These are phyloP conservation scores for Willowsia nigromaculata DNA, from an alignment of 2,888 invertebrate species.

Conservation along the genomic window DNA sequence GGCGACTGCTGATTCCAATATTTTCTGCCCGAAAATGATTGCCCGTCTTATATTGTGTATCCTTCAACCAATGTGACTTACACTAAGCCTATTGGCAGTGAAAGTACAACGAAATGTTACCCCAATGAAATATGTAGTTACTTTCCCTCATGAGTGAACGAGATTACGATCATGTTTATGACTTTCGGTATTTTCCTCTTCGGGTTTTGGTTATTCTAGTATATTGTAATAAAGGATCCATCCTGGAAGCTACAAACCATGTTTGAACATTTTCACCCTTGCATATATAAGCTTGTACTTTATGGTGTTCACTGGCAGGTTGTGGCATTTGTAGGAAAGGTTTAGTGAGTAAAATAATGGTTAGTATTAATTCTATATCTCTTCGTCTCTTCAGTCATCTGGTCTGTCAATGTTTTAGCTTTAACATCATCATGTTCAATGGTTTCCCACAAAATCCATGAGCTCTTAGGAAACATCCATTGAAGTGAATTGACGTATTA, in stretches of 20 bases:
- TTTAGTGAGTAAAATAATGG: neutral
- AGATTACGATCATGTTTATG: slow-evolving; percentile 65
- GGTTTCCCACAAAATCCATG: neutral
- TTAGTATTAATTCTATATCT: neutral
- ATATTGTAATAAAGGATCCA: neutral
- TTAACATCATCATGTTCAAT: neutral
- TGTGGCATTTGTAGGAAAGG: neutral
- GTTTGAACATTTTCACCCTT: neutral
- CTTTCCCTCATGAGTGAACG: neutral
- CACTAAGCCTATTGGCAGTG: neutral
- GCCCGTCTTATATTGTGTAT: neutral
- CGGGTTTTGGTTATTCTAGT: neutral
- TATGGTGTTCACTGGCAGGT: neutral
- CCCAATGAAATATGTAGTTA: neutral
- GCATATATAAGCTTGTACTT: neutral
- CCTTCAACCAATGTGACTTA: neutral
- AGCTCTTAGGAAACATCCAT: neutral
- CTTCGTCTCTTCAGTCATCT: neutral
- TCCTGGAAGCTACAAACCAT: slow-evolving; percentile 40
- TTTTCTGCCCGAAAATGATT: neutral
- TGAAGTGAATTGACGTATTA: slow-evolving; percentile 36
- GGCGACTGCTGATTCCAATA: too few species aligned
- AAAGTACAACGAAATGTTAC: neutral
- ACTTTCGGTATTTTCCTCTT: neutral
- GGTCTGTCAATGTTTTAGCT: neutral